Percentiles rank a stretch among this genome's conserved stretches.
phyloP scores from a whole-genome alignment of 2,888 invertebrate species.

The Eristalinus aeneus region DNA sequence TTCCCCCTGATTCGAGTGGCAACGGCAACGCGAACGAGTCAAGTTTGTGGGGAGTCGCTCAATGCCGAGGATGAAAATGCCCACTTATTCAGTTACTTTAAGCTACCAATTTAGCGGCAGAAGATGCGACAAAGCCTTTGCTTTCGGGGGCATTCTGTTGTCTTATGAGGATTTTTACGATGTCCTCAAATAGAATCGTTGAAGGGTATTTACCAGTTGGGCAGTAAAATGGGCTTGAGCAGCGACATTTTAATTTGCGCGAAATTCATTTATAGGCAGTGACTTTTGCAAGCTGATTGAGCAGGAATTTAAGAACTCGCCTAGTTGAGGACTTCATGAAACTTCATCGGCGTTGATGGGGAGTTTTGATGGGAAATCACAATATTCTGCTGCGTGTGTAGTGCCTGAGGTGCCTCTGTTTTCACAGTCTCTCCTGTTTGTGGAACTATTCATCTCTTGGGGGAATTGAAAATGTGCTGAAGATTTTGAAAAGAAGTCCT shows the following conservation, averaged over 20 bases:
- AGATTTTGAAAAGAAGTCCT: no score
- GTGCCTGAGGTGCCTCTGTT: no score
- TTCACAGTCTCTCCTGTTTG: no score
- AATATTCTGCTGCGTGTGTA: background rate
- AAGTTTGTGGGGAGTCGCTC: conserved; percentile 25
- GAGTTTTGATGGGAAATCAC: background rate
- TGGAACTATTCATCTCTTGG: no score
- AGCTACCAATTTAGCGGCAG: conserved; percentile 6
- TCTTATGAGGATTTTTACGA: background rate
- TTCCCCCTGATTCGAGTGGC: conserved; percentile 15
- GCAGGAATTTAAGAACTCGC: background rate
- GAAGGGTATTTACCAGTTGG: background rate
- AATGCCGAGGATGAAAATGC: conserved; percentile 16
- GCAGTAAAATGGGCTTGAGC: background rate
- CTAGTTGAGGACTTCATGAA: background rate
- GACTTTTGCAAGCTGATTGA: background rate
- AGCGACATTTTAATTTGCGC: background rate
- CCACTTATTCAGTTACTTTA: conserved; percentile 8
- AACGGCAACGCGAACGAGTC: no score
- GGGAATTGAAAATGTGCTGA: no score
- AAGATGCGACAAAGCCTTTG: background rate
- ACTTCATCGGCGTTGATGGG: background rate
- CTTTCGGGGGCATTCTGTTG: background rate
- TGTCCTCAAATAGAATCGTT: background rate
- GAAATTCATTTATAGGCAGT: background rate